Evolutionary conservation across 1,140 invertebrate genomes (phyloP).

Genomic region (Macrobrachium rosenbergii): DNA sequence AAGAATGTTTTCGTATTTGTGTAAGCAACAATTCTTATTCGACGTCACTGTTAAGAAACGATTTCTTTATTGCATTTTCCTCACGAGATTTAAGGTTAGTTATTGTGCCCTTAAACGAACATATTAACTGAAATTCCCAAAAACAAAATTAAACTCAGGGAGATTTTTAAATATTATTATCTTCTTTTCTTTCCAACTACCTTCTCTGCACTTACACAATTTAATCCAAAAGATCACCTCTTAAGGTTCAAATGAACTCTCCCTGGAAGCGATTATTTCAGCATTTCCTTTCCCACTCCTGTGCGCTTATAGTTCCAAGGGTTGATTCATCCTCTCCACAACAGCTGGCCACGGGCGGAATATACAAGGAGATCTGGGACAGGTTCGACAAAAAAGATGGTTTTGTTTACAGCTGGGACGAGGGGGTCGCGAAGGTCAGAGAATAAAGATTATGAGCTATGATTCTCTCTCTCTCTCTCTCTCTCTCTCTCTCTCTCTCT

Average conservation of each 20-base stretch:
- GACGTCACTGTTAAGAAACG: no score
- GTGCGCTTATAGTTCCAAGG: no score
- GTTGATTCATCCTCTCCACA: no score
- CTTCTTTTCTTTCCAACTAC: no score
- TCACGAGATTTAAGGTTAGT: no score
- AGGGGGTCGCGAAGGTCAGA: conserved; percentile 9
- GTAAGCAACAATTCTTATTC: no score
- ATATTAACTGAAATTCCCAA: not conserved
- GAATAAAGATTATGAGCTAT: not conserved
- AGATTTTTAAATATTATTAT: no score
- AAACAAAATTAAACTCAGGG: not conserved
- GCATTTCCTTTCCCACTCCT: no score
- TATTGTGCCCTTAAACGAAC: not conserved
- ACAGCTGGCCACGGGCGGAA: conserved; percentile 9
- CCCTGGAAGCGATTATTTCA: no score
- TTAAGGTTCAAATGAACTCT: not conserved
- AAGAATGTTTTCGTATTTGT: no score
- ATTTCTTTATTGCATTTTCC: no score
- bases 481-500: not conserved
- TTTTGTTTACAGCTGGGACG: not conserved
- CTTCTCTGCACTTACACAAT: not conserved
- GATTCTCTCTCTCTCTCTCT: not conserved
- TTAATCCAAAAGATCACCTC: not conserved
- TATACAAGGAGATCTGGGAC: conserved; percentile 18
- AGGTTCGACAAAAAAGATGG: not conserved